Conservation (phyloP, 2,797 vertebrate genomes). For the Hoplostethus mediterraneus region DNA sequence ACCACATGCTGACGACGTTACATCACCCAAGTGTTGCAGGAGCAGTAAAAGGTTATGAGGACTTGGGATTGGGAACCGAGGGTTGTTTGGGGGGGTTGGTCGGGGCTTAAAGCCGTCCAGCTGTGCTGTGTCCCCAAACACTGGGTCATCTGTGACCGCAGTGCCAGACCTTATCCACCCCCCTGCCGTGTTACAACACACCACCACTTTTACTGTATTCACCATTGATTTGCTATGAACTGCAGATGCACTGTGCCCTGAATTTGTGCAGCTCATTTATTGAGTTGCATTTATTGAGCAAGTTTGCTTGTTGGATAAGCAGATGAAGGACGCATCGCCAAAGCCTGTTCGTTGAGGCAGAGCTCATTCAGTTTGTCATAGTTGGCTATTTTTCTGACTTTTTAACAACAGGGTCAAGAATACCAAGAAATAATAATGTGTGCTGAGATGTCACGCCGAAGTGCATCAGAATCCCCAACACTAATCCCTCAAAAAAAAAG, state of each 20-base stretch:
- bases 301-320: not conserved
- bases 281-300: constrained; percentile 8
- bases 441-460: not conserved
- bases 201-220: constrained; percentile 25
- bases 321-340: not conserved
- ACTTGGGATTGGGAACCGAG: constrained; percentile 27
- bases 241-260: constrained; percentile 13
- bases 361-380: not conserved
- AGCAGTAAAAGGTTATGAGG: constrained; percentile 52
- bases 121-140: constrained; percentile 72
- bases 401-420: too few relatives aligned
- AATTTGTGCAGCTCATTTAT: constrained; percentile 22
- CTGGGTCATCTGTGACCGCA: constrained; percentile 54
- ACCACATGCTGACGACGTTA: constrained; percentile 61
- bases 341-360: not conserved
- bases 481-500: constrained; percentile 7
- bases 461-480: not conserved
- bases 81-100: constrained; percentile 49
- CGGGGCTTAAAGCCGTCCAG: constrained; percentile 60
- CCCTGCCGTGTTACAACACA: constrained; percentile 28
- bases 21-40: constrained; percentile 29
- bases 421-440: not conserved
- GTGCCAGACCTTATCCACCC: constrained; percentile 30
- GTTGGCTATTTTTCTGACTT: too few relatives aligned
- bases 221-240: constrained; percentile 58